Evolutionary conservation across 1,140 invertebrate genomes (phyloP).

Genomic region (Bombus waltoni): DNA sequence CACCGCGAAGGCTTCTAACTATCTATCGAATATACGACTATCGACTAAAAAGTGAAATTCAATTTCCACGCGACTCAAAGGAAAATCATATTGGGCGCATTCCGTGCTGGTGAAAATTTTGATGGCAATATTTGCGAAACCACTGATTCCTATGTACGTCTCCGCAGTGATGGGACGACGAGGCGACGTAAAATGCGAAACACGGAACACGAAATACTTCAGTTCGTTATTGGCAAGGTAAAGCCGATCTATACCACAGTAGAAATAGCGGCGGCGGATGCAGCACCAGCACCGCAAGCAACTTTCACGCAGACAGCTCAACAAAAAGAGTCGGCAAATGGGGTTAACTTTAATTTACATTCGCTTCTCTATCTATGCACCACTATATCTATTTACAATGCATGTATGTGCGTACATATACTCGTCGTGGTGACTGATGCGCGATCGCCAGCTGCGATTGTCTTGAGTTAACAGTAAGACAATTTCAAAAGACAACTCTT

Average conservation of each 20-base stretch:
- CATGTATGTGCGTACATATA: background rate
- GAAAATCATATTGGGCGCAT: background rate
- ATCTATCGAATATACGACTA: background rate
- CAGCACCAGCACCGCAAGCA: background rate
- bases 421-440: background rate
- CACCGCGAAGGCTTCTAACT: background rate
- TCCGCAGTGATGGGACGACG: background rate
- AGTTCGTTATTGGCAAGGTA: slow-evolving; percentile 67
- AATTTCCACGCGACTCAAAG: background rate
- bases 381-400: slow-evolving; percentile 10
- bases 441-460: background rate
- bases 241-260: slow-evolving; percentile 58
- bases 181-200: slow-evolving; percentile 53
- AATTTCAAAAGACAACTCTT: slow-evolving; percentile 6
- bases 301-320: slow-evolving; percentile 54
- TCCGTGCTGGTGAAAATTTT: background rate
- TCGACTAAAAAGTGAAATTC: background rate
- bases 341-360: slow-evolving; percentile 72
- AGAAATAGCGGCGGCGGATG: slow-evolving; percentile 27
- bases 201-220: slow-evolving; percentile 34
- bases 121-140: slow-evolving; percentile 33
- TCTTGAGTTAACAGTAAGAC: slow-evolving; percentile 22
- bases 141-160: slow-evolving; percentile 14
- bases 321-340: slow-evolving; percentile 62
- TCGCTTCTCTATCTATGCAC: slow-evolving; percentile 52